Conservation (phyloP, 2,113 vertebrate genomes). For the Semicossyphus pulcher region DNA sequence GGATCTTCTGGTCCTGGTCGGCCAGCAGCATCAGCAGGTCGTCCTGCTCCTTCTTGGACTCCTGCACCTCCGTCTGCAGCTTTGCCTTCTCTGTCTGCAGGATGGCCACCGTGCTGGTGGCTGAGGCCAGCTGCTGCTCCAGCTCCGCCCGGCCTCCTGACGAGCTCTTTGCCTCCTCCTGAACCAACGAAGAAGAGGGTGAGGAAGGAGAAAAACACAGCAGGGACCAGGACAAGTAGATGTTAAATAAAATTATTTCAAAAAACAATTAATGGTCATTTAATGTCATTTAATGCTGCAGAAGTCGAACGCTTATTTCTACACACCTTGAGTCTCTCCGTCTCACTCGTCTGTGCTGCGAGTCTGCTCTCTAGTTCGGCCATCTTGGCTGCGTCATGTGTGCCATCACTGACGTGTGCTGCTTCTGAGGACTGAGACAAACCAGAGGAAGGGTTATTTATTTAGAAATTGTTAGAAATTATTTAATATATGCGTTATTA, state of each 20-base stretch:
- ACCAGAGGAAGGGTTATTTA: background rate
- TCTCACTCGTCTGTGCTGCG: constrained; percentile 82
- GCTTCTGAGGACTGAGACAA: constrained; percentile 74
- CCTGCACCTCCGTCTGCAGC: constrained; percentile 88
- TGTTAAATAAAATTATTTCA: background rate
- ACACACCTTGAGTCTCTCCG: constrained; percentile 88
- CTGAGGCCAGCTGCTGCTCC: constrained; percentile 89
- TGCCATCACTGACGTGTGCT: constrained; percentile 52
- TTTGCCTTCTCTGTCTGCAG: constrained; percentile 91
- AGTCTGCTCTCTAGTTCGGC: constrained; percentile 85
- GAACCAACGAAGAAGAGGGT: background rate
- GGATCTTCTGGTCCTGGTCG: constrained; percentile 97
- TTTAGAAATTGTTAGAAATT: background rate
- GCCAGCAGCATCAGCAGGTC: constrained; percentile 96
- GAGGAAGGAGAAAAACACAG: background rate
- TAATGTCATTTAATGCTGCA: too few species aligned
- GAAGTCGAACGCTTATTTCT: background rate
- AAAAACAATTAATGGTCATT: too few species aligned
- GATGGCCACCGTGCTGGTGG: constrained; percentile 91
- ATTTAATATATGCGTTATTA: background rate
- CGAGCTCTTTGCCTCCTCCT: constrained; percentile 86
- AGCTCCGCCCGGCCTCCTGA: constrained; percentile 82
- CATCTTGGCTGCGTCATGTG: constrained; percentile 48
- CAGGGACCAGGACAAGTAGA: background rate
- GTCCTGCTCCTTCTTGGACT: constrained; percentile 97